Conservation (phyloP, 2,113 vertebrate species). For the Zapus hudsonius region DNA sequence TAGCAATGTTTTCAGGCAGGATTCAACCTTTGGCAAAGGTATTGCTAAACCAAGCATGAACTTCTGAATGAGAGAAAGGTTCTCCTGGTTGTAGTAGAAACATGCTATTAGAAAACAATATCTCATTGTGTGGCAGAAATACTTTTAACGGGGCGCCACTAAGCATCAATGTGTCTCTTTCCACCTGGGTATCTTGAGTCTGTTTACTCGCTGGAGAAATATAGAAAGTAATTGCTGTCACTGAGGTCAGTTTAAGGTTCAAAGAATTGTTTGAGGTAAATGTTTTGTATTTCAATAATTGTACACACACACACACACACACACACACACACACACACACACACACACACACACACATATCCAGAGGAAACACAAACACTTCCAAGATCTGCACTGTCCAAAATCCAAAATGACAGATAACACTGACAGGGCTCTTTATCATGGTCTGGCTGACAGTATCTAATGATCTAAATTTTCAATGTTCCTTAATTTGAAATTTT, state of each 20-base stretch:
- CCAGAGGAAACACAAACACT: neutral
- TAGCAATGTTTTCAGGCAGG: neutral
- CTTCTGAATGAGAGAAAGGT: neutral
- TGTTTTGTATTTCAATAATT: neutral
- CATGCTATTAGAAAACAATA: neutral
- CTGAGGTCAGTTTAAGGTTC: neutral
- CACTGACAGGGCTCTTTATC: rapidly evolving
- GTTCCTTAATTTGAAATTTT: neutral
- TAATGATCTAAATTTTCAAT: neutral
- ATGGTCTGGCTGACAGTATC: rapidly evolving
- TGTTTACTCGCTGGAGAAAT: neutral
- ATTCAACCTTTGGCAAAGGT: neutral
- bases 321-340: no score
- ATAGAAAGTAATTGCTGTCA: neutral
- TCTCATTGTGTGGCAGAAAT: rapidly evolving
- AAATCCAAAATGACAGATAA: no score
- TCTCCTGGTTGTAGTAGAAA: neutral
- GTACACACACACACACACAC: no score
- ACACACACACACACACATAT: no score
- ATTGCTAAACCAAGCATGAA: neutral
- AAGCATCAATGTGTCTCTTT: neutral
- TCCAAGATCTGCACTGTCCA: neutral
- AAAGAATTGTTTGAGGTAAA: neutral
- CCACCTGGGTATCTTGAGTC: neutral
- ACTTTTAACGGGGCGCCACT: no score